Evolutionary conservation across 1,140 invertebrate genomes (phyloP).

Genomic region (Trachelipus rathkii): DNA sequence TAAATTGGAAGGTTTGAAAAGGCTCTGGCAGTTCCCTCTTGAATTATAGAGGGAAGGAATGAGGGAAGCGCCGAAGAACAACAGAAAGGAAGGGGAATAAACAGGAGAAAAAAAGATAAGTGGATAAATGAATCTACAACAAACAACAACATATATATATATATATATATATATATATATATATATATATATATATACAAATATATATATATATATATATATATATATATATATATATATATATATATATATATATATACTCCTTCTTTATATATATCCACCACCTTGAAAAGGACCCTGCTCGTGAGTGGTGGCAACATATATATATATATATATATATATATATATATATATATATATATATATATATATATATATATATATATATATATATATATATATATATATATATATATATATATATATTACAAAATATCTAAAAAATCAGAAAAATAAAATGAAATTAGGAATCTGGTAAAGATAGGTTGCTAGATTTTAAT

Average conservation of each 20-base stretch:
- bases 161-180: constrained; percentile 13
- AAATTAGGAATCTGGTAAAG: too few relatives aligned
- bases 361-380: too few relatives aligned
- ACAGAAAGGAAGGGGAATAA: not conserved
- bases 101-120: not conserved
- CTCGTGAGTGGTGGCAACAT: too few relatives aligned
- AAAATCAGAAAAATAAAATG: too few relatives aligned
- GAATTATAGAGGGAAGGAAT: not conserved
- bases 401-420: too few relatives aligned
- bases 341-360: too few relatives aligned
- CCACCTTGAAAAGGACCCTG: too few relatives aligned
- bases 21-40: not conserved
- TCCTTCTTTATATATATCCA: too few relatives aligned
- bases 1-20: constrained; percentile 5
- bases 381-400: too few relatives aligned
- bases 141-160: not conserved
- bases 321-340: too few relatives aligned
- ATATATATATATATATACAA: not conserved
- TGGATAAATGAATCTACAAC: not conserved
- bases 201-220: not conserved
- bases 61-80: not conserved
- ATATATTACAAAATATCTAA: too few relatives aligned
- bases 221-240: constrained; percentile 15
- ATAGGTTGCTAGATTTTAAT: too few relatives aligned
- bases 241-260: constrained; percentile 13